Evolutionary conservation across 2,113 vertebrate genomes (phyloP), one percentile per base, ranked within the genome.

Genomic region (Aegithalos caudatus): DNA sequence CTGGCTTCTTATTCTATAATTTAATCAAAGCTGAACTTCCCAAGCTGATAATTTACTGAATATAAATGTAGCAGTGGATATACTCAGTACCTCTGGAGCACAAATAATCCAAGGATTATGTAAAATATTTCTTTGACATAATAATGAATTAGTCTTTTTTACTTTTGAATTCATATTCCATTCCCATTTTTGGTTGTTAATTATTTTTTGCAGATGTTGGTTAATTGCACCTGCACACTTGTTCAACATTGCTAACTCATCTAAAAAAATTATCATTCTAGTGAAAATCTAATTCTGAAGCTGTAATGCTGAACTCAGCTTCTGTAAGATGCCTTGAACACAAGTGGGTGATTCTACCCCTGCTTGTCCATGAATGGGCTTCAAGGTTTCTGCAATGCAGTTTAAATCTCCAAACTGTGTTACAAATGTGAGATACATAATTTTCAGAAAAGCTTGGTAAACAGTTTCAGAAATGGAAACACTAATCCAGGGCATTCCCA

Each of bases 191-290:
- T 33, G 21, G 37, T 61, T 38, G 35, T 54, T 76, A 82, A 77
- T 69, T 88, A 28, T 65, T 85, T 88, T 91, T 81, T 80, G 76
- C 69, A 83, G 86, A 42, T 70, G 65, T 65, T 90, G 27, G 20
- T 77, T 94, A 93, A 83, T 76, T 93, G 42, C 76, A 86, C 85
- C 54, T 93, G 79, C 86, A 88, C 42, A 16, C 33, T 73, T 70
- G 28, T 57, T 93, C 50, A 77, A 37, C 47, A 27, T 54, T 92
- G 64, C 60, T 88, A 90, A 54, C 24, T 85, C 67, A 70, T 74
- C 64, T 65, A 42, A 88, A 88, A 88, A 93, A 67, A 9, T 2
- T 72, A 53, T 47, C 1, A 1, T 77, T 65, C 37, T 7, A 5
- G 28, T 66, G 56, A 48, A 88, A 83, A 80, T 38, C 23, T 62